These are phyloP conservation scores for Sarcophaga subvicina DNA, from an alignment of 2,888 invertebrate species.

Conservation along the genomic window DNA sequence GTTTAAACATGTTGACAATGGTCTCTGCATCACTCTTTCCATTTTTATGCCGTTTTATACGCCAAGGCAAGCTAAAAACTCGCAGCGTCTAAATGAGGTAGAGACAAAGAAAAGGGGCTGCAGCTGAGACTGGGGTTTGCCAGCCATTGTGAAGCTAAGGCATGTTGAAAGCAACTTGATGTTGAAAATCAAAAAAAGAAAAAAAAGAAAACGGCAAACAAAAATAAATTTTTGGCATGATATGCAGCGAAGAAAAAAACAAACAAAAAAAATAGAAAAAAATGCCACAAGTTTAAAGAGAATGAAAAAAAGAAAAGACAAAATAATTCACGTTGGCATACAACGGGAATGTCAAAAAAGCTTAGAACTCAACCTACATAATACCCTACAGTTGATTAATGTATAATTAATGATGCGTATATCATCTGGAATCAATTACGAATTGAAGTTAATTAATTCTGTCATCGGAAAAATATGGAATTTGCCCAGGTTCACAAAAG, in stretches of 20 bases:
- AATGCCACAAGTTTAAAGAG: conserved; percentile 52
- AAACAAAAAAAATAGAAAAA: conserved; percentile 1
- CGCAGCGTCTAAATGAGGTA: background rate
- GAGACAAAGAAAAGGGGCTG: background rate
- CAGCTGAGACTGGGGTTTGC: too few species aligned
- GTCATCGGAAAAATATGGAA: too few species aligned
- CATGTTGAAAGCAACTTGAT: conserved; percentile 29
- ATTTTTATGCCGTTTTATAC: background rate
- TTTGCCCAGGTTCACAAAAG: too few species aligned
- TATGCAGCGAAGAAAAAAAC: background rate
- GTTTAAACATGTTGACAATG: conserved; percentile 55
- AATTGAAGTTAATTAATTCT: too few species aligned
- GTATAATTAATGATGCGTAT: too few species aligned
- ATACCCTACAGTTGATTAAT: too few species aligned
- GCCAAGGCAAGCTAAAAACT: background rate
- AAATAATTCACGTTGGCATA: background rate
- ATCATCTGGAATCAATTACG: too few species aligned
- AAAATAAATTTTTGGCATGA: conserved; percentile 40
- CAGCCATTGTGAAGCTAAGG: conserved; percentile 1
- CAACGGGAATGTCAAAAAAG: background rate
- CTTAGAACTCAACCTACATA: too few species aligned
- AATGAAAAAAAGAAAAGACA: conserved; percentile 18
- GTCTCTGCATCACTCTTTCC: background rate
- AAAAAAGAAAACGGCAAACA: background rate
- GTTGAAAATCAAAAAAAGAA: conserved; percentile 11